Evolutionary conservation across 2,797 vertebrate species (phyloP).

Genomic region (Argentina silus): DNA sequence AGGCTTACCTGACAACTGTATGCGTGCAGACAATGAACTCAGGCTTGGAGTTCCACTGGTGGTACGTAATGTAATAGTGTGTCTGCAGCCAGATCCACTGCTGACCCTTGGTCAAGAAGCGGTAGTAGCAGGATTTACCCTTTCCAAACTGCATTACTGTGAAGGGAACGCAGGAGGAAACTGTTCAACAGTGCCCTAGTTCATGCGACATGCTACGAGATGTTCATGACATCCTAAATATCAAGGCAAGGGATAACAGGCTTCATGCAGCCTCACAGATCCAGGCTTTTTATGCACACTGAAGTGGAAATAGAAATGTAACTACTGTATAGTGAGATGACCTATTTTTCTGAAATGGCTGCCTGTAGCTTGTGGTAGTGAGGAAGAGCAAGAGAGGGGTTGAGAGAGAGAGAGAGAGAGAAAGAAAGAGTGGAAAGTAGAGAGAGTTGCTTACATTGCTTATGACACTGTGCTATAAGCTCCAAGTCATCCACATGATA

Average conservation of each 20-base stretch:
- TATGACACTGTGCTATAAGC: constrained; percentile 89
- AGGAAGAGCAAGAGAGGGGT: neutral
- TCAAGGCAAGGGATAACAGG: neutral
- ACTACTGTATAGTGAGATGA: constrained; percentile 16
- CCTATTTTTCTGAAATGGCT: constrained; percentile 27
- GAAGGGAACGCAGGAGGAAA: constrained; percentile 13
- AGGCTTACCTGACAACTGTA: constrained; percentile 82
- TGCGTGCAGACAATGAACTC: constrained; percentile 91
- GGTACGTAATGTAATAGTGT: constrained; percentile 90
- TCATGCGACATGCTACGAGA: neutral
- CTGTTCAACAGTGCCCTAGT: constrained; percentile 12
- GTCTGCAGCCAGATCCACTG: constrained; percentile 92
- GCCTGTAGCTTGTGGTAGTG: neutral
- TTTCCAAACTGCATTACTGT: constrained; percentile 91
- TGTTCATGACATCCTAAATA: constrained; percentile 1
- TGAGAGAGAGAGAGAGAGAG: constrained; percentile 1
- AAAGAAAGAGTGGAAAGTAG: neutral
- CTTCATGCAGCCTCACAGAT: neutral
- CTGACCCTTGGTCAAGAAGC: constrained; percentile 90
- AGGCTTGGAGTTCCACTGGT: constrained; percentile 94
- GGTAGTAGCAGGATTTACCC: constrained; percentile 91
- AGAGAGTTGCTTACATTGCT: constrained; percentile 80
- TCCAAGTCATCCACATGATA: constrained; percentile 92
- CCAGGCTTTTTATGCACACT: neutral
- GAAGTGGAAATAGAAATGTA: constrained; percentile 18